A percentile compares a stretch with the other conserved stretches of the same genome.
phyloP scores from a whole-genome alignment of 2,113 vertebrate species.

The Phalacrocorax brasilianus region DNA sequence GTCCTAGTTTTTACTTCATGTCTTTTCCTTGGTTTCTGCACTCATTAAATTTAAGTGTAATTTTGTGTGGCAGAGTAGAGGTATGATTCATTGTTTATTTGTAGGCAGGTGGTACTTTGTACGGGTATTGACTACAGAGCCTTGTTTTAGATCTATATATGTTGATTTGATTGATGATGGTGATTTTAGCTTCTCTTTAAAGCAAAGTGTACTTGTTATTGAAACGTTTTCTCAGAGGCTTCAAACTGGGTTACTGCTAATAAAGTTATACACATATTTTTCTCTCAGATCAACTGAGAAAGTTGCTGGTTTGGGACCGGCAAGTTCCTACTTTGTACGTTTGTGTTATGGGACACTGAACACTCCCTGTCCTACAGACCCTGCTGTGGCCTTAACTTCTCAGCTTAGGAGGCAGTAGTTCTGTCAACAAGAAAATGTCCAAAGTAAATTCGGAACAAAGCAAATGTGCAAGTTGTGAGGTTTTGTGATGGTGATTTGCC shows the following conservation, averaged over 20 bases:
- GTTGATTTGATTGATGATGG: slow-evolving; percentile 24
- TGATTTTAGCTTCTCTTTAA: slow-evolving; percentile 17
- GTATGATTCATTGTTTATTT: background rate
- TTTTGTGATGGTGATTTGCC: background rate
- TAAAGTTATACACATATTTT: background rate
- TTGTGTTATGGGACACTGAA: background rate
- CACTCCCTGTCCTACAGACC: background rate
- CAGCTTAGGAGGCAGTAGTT: background rate
- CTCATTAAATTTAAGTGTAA: background rate
- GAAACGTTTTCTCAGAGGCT: background rate
- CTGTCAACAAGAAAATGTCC: background rate
- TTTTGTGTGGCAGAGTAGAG: background rate
- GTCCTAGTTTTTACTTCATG: background rate
- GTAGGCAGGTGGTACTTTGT: background rate
- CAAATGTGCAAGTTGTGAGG: background rate
- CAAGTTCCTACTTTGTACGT: background rate
- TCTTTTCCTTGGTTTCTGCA: background rate
- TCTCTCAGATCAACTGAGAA: background rate
- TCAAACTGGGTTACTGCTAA: background rate
- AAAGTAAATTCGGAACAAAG: background rate
- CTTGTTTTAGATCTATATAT: background rate
- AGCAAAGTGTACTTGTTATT: background rate
- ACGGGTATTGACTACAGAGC: background rate
- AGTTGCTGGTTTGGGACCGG: background rate
- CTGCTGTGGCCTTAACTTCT: background rate